phyloP scores from a whole-genome alignment of 2,888 invertebrate genomes.

The Tiphia femorata region DNA sequence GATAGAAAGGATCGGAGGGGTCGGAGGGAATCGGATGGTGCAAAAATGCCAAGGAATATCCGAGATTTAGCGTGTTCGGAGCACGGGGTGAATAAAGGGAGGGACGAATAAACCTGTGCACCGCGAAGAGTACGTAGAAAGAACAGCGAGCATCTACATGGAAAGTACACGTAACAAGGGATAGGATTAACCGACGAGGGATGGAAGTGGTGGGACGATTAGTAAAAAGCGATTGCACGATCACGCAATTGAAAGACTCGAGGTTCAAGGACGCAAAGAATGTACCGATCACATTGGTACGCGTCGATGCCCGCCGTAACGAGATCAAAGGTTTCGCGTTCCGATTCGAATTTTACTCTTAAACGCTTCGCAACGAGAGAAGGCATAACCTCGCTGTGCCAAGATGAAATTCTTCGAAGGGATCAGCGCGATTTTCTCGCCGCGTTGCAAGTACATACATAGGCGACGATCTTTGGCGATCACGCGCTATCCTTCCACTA shows the following conservation, averaged over 20 bases:
- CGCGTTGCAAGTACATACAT: too few species aligned
- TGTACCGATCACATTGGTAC: slow-evolving; percentile 16
- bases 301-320: slow-evolving; percentile 11
- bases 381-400: too few species aligned
- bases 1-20: background rate
- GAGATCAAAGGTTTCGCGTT: slow-evolving; percentile 12
- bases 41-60: slow-evolving; percentile 28
- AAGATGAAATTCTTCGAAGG: too few species aligned
- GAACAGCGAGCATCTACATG: background rate
- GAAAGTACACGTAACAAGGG: background rate
- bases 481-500: too few species aligned
- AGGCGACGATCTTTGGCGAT: too few species aligned
- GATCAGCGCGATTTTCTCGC: too few species aligned
- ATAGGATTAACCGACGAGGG: slow-evolving; percentile 6
- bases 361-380: too few species aligned
- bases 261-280: slow-evolving; percentile 49
- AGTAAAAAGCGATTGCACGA: slow-evolving; percentile 51
- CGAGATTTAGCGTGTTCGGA: slow-evolving; percentile 63
- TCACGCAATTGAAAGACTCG: slow-evolving; percentile 57
- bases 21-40: background rate
- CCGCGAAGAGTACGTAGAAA: background rate
- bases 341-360: too few species aligned
- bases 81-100: slow-evolving; percentile 35
- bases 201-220: slow-evolving; percentile 13
- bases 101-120: background rate